Conservation (phyloP, 2,797 vertebrate species). For the Pseudocheirus occidentalis region DNA sequence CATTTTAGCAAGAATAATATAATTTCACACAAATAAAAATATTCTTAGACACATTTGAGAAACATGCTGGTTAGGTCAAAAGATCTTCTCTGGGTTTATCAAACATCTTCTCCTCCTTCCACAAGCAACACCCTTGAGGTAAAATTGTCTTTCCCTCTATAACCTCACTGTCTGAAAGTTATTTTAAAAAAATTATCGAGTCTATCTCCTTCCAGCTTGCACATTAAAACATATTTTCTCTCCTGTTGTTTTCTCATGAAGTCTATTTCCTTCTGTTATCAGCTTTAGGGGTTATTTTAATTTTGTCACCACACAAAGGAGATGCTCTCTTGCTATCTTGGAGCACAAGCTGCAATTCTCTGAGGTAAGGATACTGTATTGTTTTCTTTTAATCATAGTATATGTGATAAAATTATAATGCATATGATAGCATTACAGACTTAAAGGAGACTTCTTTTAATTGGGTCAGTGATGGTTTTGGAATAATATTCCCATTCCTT, state of each 20-base stretch:
- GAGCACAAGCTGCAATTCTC: not conserved
- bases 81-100: conserved; percentile 44
- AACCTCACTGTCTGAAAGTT: conserved; percentile 54
- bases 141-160: conserved; percentile 66
- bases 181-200: not conserved
- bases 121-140: conserved; percentile 45
- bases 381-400: conserved; percentile 40
- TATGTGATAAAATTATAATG: conserved; percentile 26
- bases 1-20: conserved; percentile 58
- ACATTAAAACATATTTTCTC: conserved; percentile 64
- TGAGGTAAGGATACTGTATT: not conserved
- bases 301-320: conserved; percentile 50
- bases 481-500: not conserved
- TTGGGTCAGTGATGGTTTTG: not conserved
- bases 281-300: conserved; percentile 60
- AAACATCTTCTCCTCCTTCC: conserved; percentile 63
- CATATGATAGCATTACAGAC: not conserved
- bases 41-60: conserved; percentile 55
- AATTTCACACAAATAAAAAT: conserved; percentile 46
- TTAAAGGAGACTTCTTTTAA: conserved; percentile 13
- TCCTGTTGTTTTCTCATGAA: conserved; percentile 61
- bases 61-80: conserved; percentile 44
- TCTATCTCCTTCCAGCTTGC: conserved; percentile 42
- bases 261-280: conserved; percentile 65
- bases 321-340: conserved; percentile 32